phyloP scores from a whole-genome alignment of 2,888 invertebrate genomes.

The Caenorhabditis sp. region DNA sequence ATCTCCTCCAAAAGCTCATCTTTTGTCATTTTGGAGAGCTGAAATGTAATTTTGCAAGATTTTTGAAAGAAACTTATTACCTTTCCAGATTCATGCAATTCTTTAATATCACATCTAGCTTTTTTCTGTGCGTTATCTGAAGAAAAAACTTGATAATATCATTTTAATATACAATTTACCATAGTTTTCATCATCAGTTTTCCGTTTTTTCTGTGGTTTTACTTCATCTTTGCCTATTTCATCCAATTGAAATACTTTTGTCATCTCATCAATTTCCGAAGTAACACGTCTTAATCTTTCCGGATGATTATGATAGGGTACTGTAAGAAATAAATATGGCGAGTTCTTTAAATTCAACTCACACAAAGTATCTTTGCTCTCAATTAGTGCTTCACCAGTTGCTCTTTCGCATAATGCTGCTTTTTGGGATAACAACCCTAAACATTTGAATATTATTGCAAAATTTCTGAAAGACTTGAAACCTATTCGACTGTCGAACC shows the following conservation, averaged over 20 bases:
- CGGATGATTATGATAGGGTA: conserved; percentile 23
- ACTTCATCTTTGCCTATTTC: conserved; percentile 6
- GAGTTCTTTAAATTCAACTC: background rate
- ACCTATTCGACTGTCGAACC: no score
- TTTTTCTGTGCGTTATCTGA: background rate
- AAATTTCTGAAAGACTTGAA: background rate
- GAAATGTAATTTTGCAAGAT: no score
- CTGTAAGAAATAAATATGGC: conserved; percentile 8
- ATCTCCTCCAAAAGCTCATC: conserved; percentile 15
- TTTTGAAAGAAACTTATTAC: no score
- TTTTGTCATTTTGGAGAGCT: conserved; percentile 12
- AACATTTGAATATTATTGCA: background rate
- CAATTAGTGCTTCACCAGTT: conserved; percentile 32
- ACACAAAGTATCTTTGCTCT: conserved; percentile 34
- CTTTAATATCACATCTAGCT: conserved; percentile 1
- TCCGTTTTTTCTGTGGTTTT: conserved; percentile 8
- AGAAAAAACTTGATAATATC: no score
- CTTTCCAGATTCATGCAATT: conserved; percentile 10
- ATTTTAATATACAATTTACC: background rate
- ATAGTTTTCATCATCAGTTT: conserved; percentile 1
- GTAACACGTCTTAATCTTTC: conserved; percentile 21
- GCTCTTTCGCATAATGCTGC: conserved; percentile 28
- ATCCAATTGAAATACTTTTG: background rate
- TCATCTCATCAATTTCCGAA: background rate
- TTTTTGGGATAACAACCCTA: conserved; percentile 25